These are phyloP conservation scores for Melanargia galathea DNA, from an alignment of 2,888 invertebrate species.

Conservation along the genomic window DNA sequence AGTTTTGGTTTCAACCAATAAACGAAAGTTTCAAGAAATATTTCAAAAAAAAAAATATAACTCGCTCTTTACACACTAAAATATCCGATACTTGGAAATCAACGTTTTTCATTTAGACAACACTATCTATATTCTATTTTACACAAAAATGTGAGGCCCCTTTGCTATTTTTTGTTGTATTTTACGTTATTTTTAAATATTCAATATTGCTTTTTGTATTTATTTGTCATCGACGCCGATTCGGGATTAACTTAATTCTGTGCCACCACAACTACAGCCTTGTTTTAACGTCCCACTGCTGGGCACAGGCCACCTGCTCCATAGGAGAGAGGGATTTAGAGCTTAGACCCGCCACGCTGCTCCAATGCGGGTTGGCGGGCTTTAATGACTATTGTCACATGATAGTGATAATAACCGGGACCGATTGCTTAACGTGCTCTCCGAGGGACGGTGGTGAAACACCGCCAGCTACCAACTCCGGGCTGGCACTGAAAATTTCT, in stretches of 20 bases:
- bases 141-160: constrained; percentile 31
- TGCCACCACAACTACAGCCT: no score
- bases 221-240: neutral
- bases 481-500: no score
- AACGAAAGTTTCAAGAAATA: neutral
- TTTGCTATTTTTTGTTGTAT: constrained; percentile 4
- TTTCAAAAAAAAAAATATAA: neutral
- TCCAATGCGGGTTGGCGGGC: no score
- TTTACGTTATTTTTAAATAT: neutral
- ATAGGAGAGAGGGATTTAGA: no score
- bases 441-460: no score
- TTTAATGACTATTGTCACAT: no score
- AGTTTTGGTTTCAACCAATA: neutral
- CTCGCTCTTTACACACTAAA: constrained; percentile 3
- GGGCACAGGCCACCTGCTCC: no score
- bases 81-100: constrained; percentile 31
- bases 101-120: constrained; percentile 39
- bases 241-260: neutral
- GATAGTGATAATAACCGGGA: no score
- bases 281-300: no score
- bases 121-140: constrained; percentile 11
- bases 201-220: neutral
- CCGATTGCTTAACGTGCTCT: no score
- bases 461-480: no score
- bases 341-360: no score